Percentiles rank a stretch among this genome's conserved stretches.
Conservation (phyloP, 2,797 vertebrate species). For the Tinamus major region DNA sequence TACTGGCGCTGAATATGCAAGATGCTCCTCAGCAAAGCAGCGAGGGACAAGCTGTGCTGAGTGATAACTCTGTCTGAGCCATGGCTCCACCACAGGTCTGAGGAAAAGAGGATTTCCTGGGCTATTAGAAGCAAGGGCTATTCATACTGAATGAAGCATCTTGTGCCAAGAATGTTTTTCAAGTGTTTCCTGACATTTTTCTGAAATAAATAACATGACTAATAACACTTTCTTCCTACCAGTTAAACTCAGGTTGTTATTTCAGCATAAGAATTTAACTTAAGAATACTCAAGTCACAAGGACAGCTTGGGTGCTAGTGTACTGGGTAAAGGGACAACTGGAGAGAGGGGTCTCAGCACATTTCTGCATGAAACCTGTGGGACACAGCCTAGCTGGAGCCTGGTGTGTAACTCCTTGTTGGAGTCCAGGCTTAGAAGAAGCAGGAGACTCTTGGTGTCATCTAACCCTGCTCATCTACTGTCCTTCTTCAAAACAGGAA, state of each 20-base stretch:
- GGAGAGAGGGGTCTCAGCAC: background rate
- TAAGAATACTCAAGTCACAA: background rate
- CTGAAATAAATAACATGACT: background rate
- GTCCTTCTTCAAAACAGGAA: constrained; percentile 71
- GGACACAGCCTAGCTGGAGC: background rate
- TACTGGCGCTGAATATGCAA: background rate
- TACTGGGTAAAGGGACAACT: background rate
- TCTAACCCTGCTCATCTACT: background rate
- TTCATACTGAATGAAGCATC: background rate
- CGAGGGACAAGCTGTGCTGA: background rate
- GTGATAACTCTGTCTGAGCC: background rate
- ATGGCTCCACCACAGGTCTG: background rate
- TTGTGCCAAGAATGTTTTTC: background rate
- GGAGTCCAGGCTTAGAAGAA: background rate
- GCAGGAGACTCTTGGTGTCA: background rate
- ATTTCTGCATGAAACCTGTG: background rate
- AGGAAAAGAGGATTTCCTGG: background rate
- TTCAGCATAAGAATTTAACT: background rate
- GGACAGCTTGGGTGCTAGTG: background rate
- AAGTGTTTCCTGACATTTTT: background rate
- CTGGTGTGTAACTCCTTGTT: fast-evolving
- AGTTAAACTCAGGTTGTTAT: background rate
- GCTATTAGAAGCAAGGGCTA: background rate
- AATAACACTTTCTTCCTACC: background rate
- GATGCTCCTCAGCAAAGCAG: background rate